These are phyloP conservation scores for Theropithecus gelada DNA, from an alignment of 2,113 vertebrate species.

Conservation along the genomic window DNA sequence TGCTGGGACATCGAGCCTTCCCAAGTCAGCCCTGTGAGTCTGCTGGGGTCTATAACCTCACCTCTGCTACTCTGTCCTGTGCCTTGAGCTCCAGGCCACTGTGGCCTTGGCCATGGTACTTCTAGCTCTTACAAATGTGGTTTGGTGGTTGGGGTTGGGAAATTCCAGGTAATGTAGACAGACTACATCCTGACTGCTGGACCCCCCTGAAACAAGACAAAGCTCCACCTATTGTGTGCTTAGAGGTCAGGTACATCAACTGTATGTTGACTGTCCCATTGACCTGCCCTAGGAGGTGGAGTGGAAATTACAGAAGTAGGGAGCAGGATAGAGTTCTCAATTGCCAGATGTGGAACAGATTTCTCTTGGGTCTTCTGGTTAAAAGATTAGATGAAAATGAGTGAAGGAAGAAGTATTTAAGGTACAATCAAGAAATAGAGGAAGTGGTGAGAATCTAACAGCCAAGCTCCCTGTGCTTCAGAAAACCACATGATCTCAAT, in stretches of 20 bases:
- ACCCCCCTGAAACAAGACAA: neutral
- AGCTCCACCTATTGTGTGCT: accelerated
- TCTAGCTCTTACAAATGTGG: accelerated
- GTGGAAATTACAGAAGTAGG: neutral
- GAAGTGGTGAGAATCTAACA: neutral
- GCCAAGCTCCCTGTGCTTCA: neutral
- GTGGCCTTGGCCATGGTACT: accelerated
- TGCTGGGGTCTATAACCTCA: accelerated
- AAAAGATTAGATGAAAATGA: neutral
- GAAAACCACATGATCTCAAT: neutral
- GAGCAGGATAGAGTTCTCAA: neutral
- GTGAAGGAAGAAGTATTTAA: neutral
- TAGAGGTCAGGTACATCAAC: too few relatives aligned
- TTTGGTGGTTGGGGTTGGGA: neutral
- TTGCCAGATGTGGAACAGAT: neutral
- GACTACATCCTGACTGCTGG: neutral
- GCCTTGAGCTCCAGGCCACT: accelerated
- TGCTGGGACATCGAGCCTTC: neutral
- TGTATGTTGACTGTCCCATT: neutral
- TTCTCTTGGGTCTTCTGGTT: neutral
- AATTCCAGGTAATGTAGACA: neutral
- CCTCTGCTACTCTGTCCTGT: accelerated
- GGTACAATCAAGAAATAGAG: neutral
- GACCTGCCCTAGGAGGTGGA: neutral
- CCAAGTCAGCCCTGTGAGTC: conserved; percentile 68